Evolutionary conservation across 1,140 invertebrate species (phyloP).

Genomic region (Paralvinella palmiformis): DNA sequence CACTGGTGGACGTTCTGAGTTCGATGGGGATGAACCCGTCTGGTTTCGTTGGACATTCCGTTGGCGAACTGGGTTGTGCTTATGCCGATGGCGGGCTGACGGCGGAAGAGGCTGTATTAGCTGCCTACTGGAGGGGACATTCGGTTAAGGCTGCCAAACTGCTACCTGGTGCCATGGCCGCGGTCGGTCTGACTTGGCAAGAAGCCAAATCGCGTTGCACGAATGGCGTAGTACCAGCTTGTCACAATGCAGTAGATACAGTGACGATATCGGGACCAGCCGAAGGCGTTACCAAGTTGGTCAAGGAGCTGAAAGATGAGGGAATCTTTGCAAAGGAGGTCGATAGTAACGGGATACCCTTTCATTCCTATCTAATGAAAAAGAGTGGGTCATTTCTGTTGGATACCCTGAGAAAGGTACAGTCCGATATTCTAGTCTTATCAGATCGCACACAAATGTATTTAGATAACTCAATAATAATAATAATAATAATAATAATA

Average conservation of each 20-base stretch:
- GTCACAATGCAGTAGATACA: constrained; percentile 85
- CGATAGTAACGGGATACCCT: constrained; percentile 79
- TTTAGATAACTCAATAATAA: no score
- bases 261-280: constrained; percentile 87
- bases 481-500: no score
- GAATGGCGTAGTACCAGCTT: constrained; percentile 74
- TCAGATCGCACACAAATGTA: no score
- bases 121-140: constrained; percentile 84
- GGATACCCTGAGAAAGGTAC: constrained; percentile 62
- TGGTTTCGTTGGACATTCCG: constrained; percentile 92
- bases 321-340: constrained; percentile 83
- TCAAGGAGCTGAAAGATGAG: constrained; percentile 64
- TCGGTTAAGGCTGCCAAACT: constrained; percentile 75
- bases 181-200: constrained; percentile 80
- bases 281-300: constrained; percentile 63
- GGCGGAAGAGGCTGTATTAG: constrained; percentile 81
- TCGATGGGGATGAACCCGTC: constrained; percentile 74
- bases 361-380: constrained; percentile 78
- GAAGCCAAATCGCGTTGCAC: constrained; percentile 68
- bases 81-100: constrained; percentile 93
- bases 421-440: not conserved
- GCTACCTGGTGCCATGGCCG: constrained; percentile 72
- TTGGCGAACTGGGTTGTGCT: constrained; percentile 69
- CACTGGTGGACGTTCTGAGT: constrained; percentile 77
- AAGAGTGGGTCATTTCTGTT: constrained; percentile 73